Evolutionary conservation across 1,140 invertebrate genomes (phyloP).

Genomic region (Pseudomyrmex gracilis): DNA sequence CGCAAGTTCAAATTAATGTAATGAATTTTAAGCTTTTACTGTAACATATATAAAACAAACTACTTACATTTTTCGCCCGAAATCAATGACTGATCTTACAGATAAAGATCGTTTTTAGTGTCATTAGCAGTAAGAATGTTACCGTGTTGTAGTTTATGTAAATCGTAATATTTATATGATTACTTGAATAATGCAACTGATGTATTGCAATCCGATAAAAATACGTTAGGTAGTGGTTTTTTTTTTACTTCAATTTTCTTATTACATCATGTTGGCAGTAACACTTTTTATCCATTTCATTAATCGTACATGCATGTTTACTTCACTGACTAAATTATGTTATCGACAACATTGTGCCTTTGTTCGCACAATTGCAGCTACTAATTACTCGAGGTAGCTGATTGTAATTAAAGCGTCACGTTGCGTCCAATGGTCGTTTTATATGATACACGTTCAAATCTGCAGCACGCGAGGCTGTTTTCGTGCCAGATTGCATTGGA

Average conservation of each 20-base stretch:
- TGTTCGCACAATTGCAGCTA: slow-evolving; percentile 40
- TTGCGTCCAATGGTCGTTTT: slow-evolving; percentile 17
- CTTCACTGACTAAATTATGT: slow-evolving; percentile 12
- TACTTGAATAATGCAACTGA: neutral
- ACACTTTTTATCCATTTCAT: neutral
- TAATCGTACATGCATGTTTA: neutral
- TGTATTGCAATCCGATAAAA: neutral
- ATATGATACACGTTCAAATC: neutral
- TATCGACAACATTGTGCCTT: slow-evolving; percentile 51
- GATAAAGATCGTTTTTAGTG: neutral
- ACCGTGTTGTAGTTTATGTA: neutral
- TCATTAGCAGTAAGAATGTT: slow-evolving; percentile 14
- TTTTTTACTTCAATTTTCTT: neutral
- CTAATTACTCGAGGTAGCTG: slow-evolving; percentile 38
- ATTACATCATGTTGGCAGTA: neutral
- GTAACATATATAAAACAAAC: neutral
- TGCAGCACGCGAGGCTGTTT: too few relatives aligned
- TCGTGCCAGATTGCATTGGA: too few relatives aligned
- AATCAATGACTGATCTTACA: slow-evolving; percentile 32
- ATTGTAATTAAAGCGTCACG: slow-evolving; percentile 33
- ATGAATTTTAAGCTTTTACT: too few relatives aligned
- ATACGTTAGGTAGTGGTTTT: neutral
- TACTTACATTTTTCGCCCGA: slow-evolving; percentile 3
- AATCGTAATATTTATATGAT: slow-evolving; percentile 26
- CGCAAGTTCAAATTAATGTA: too few relatives aligned